Evolutionary conservation across 2,888 invertebrate species (phyloP), one percentile per base, ranked within the genome.

Genomic region (Melanchra persicariae): DNA sequence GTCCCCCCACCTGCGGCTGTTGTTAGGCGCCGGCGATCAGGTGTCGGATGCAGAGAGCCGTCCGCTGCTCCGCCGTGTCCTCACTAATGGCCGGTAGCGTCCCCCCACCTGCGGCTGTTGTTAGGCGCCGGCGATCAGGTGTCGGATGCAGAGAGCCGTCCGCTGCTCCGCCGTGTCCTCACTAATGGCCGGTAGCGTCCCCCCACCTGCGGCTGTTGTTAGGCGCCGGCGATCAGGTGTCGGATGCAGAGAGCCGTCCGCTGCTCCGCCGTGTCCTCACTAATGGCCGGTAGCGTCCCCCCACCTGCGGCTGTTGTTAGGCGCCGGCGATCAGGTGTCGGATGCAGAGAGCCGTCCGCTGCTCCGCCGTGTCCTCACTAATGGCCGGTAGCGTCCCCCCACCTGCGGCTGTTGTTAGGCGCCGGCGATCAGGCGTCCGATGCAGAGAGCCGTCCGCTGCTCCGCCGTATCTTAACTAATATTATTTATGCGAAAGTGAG

Each of bases 361-460:
- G 24, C n/a, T n/a, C 12, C 3, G 5, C 40, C 3, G 40, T 3
- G 3, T 15, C 3, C 34, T n/a, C n/a, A n/a, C 1, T 66, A 76
- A 76, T 49, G 34, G 54, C 19, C 34, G 26, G 0, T 1, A 34
- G 26, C 49, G 15, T 24, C 47, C n/a, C 1, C 2, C 22, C 49
- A 76, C 72, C 72, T 72, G 72, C 4, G 76, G 12, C 17, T 15
- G 2, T 40, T 45, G 74, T 47, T 5, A 8, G 43, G 8, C n/a
- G n/a, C n/a, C n/a, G n/a, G n/a, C n/a, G n/a, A n/a, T 12, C 59
- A 17, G 6, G 4, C 9, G 6, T 12, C 40, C 34, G 17, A 9
- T 24, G 17, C 30, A 17, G 17, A n/a, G n/a, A 24, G 24, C 17
- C n/a, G 3, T 34, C 22, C 1, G 24, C 15, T 43, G 24, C n/a